Evolutionary conservation across 2,797 vertebrate genomes (phyloP).

Genomic region (Limnodromus scolopaceus): DNA sequence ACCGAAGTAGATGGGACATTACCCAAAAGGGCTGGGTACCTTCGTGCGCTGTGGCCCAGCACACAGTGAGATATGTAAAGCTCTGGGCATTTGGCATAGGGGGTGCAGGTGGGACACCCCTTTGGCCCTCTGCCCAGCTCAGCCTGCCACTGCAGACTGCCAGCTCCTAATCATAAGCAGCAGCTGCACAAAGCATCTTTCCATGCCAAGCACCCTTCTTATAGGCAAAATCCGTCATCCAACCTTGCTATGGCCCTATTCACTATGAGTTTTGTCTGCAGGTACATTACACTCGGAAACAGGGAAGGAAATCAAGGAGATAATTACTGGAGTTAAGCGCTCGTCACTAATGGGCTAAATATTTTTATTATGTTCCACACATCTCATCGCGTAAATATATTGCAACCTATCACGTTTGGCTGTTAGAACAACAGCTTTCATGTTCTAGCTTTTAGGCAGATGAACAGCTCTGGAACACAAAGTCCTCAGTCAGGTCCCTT

Average conservation of each 20-base stretch:
- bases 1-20: neutral
- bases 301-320: neutral
- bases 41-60: too few relatives aligned
- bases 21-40: neutral
- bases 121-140: neutral
- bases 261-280: neutral
- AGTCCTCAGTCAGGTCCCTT: neutral
- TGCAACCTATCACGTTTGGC: neutral
- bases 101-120: rapidly evolving
- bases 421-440: neutral
- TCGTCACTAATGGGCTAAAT: neutral
- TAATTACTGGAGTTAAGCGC: neutral
- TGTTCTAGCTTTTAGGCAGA: neutral
- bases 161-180: neutral
- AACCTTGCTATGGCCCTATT: neutral
- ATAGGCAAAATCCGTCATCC: neutral
- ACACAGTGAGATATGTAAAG: neutral
- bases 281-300: neutral
- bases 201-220: neutral
- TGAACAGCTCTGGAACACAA: neutral
- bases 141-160: neutral
- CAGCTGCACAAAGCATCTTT: neutral
- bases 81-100: neutral
- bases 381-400: neutral
- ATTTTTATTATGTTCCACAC: neutral